Percentiles rank a stretch among this genome's conserved stretches.
phyloP scores from a whole-genome alignment of 2,797 vertebrate genomes.

The Glossophaga mutica region DNA sequence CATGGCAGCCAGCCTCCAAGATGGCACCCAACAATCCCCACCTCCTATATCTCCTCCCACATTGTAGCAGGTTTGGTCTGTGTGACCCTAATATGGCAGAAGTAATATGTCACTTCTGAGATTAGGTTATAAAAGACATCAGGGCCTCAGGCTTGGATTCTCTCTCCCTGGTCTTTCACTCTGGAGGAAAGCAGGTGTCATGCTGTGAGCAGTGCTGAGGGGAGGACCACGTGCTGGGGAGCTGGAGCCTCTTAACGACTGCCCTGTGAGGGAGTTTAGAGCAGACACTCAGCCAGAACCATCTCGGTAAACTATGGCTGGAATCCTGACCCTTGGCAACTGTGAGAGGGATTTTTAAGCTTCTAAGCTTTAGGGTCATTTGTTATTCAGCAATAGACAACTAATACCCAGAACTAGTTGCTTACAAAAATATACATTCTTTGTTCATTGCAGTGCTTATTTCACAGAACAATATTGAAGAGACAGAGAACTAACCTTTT shows the following conservation, averaged over 20 bases:
- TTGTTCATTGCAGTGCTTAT: neutral
- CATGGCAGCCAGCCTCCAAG: neutral
- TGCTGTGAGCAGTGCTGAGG: neutral
- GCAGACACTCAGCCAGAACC: neutral
- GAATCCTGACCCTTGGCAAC: neutral
- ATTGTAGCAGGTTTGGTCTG: neutral
- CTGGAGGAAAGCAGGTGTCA: neutral
- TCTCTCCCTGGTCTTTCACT: neutral
- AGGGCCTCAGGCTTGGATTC: neutral
- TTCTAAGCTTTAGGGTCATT: neutral
- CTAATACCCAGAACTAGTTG: neutral
- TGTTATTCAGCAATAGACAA: neutral
- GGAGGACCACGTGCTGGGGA: neutral
- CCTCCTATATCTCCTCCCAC: neutral
- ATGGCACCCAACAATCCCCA: neutral
- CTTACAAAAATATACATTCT: neutral
- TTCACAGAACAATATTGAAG: neutral
- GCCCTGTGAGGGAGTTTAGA: neutral
- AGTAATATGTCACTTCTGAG: neutral
- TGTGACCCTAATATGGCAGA: neutral
- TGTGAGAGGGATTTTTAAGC: neutral
- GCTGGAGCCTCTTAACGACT: neutral
- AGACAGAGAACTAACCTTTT: neutral
- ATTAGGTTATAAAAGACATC: neutral
- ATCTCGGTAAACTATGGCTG: neutral